phyloP scores from a whole-genome alignment of 2,113 vertebrate genomes.

The Eurystomus gularis region DNA sequence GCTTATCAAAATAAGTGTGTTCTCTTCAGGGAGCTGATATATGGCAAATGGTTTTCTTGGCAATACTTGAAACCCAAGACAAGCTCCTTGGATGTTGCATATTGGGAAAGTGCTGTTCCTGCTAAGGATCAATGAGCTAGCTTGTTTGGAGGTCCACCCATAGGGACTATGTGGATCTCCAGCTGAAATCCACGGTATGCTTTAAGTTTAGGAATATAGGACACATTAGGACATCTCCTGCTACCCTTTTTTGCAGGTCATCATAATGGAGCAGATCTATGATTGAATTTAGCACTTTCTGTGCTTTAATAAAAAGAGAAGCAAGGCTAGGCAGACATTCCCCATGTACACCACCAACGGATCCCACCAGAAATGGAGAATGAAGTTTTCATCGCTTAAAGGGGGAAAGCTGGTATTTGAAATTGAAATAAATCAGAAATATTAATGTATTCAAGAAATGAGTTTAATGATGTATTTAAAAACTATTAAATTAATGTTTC shows the following conservation, averaged over 20 bases:
- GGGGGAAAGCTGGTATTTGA: constrained; percentile 5
- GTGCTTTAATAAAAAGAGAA: neutral
- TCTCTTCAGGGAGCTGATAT: neutral
- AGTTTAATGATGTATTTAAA: constrained; percentile 70
- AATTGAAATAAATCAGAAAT: constrained; percentile 44
- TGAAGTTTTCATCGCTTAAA: neutral
- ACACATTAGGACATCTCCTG: neutral
- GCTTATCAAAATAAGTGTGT: neutral
- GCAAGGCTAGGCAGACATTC: neutral
- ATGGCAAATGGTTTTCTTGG: neutral
- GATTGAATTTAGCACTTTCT: neutral
- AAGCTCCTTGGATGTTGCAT: neutral
- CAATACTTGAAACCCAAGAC: neutral
- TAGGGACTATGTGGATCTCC: rapidly evolving
- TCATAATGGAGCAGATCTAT: neutral
- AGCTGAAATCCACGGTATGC: rapidly evolving
- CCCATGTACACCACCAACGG: neutral
- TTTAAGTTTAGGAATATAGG: neutral
- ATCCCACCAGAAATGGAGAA: neutral
- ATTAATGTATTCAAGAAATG: constrained; percentile 38
- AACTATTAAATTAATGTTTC: constrained; percentile 59
- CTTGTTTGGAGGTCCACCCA: neutral
- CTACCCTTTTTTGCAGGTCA: neutral
- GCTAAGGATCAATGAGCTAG: too few species aligned
- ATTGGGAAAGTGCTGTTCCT: neutral